Base-by-base conservation (phyloP, 2,797 vertebrate species). In the Oryzias dopingdopingensis region DNA sequence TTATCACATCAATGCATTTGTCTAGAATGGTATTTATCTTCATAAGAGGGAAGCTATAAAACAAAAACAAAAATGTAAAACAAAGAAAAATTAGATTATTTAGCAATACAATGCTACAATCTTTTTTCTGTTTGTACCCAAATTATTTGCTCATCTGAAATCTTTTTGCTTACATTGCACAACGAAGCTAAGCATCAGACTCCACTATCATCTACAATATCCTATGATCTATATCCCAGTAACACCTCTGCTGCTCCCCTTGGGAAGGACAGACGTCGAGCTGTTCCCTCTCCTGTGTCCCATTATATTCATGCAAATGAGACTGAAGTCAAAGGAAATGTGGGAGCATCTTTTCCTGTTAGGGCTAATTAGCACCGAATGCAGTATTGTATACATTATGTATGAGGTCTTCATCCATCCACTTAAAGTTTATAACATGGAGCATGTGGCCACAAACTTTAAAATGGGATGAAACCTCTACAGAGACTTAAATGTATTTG, bases 231-330 rank as follows among this genome's bases (percentile, higher is more conserved):
- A 75, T 64, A 77, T 74, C 60, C 62, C 51, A 80, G 69, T 70
- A 70, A 84, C 87, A 88, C 82, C 81, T 86, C 82, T 76, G 67
- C 64, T 62, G 67, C 67, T 79, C 67, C 82, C 80, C 63, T 56
- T 26, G 52, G 75, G 83, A 74, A 70, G 74, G 72, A 80, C 85
- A 89, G 83, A 86, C 72, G 64, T 66, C 55, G 57, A 74, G 72
- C 69, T 82, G 81, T 64, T 76, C 76, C 72, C 75, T 80, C 83
- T 85, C 72, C 62, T 71, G 81, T 83, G 75, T 69, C 81, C 88
- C 79, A 90, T 86, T 91, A 90, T 87, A 85, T 88, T 88, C 71
- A 91, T 92, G 90, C 81, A 89, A 90, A 92, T 91, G 15, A 77
- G 62, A 68, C 37, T 43, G 65, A 86, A 81, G 86, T 79, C 76